Evolutionary conservation across 2,888 invertebrate genomes (phyloP).

Genomic region (Napeogenes inachia): DNA sequence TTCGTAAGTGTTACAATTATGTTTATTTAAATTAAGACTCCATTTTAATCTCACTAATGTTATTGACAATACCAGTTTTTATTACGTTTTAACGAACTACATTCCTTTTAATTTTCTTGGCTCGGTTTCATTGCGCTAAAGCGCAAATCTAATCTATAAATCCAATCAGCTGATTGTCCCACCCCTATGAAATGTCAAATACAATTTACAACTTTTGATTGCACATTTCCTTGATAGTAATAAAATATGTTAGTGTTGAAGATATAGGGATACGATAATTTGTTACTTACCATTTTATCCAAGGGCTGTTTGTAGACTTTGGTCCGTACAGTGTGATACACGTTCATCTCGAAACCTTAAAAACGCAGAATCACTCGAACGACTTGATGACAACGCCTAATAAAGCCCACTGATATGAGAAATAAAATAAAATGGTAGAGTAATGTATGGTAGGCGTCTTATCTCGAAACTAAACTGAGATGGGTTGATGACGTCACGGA

Average conservation of each 20-base stretch:
- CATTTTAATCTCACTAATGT: slow-evolving; percentile 53
- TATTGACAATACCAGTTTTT: slow-evolving; percentile 34
- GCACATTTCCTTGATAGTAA: neutral
- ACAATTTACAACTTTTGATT: neutral
- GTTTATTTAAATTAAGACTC: slow-evolving; percentile 43
- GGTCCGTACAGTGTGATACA: slow-evolving; percentile 55
- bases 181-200: slow-evolving; percentile 49
- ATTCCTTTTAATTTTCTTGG: neutral
- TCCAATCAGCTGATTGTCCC: slow-evolving; percentile 58
- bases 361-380: slow-evolving; percentile 1
- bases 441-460: slow-evolving; percentile 50
- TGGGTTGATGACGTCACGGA: slow-evolving; percentile 62
- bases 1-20: slow-evolving; percentile 57
- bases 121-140: neutral
- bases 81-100: neutral
- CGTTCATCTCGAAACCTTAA: slow-evolving; percentile 57
- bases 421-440: slow-evolving; percentile 23
- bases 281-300: slow-evolving; percentile 55
- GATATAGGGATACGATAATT: slow-evolving; percentile 2
- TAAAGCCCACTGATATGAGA: slow-evolving; percentile 13
- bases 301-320: slow-evolving; percentile 45
- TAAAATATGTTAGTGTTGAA: neutral
- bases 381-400: slow-evolving; percentile 1
- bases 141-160: slow-evolving; percentile 32
- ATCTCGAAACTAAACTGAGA: slow-evolving; percentile 53